Evolutionary conservation across 2,797 vertebrate species (phyloP).

Genomic region (Eremophila alpestris): DNA sequence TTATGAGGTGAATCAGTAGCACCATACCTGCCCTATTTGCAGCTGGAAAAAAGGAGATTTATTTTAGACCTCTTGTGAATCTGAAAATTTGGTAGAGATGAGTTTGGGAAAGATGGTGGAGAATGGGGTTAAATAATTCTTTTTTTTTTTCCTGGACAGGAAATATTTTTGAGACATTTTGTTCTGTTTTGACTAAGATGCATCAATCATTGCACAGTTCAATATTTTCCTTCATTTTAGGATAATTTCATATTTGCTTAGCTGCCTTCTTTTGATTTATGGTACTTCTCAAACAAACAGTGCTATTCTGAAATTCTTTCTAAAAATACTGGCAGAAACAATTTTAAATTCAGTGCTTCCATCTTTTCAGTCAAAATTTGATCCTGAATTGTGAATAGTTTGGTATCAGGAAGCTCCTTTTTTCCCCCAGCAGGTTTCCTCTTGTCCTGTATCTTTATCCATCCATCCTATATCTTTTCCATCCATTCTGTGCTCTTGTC

Average conservation of each 20-base stretch:
- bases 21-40: not conserved
- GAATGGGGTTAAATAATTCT: not conserved
- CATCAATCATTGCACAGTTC: not conserved
- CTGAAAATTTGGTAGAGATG: not conserved
- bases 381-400: not conserved
- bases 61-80: not conserved
- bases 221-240: not conserved
- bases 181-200: not conserved
- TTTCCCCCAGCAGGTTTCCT: not conserved
- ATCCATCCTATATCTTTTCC: not conserved
- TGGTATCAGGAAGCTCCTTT: not conserved
- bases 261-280: not conserved
- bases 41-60: not conserved
- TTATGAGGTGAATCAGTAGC: not conserved
- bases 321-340: not conserved
- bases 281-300: not conserved
- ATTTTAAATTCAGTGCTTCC: not conserved
- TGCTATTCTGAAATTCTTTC: not conserved
- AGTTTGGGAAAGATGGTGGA: not conserved
- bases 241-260: not conserved
- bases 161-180: not conserved
- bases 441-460: not conserved
- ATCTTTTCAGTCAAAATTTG: not conserved
- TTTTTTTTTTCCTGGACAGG: not conserved
- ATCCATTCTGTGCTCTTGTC: not conserved